phyloP scores from a whole-genome alignment of 30 jellyfish, hydroid and myxozoan genomes.

The Nemopilema nomurai region DNA sequence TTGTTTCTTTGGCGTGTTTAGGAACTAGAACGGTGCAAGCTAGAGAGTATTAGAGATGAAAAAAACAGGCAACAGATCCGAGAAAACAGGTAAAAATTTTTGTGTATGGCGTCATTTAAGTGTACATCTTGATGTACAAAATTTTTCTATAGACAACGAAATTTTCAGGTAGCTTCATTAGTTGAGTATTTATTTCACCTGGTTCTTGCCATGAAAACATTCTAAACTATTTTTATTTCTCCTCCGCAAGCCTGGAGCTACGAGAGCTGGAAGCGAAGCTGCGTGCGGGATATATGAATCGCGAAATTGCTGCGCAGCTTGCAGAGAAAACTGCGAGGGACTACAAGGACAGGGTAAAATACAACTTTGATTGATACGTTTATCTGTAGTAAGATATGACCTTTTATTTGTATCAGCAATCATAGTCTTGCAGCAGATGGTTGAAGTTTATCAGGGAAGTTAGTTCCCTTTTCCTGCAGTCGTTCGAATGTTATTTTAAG shows the following conservation, averaged over 20 bases:
- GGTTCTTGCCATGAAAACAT: too few species aligned
- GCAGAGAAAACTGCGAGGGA: constrained; percentile 82
- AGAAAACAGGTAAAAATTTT: constrained; percentile 80
- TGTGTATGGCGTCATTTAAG: too few species aligned
- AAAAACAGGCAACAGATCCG: constrained; percentile 79
- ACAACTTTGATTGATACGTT: too few species aligned
- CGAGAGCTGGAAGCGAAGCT: constrained; percentile 93
- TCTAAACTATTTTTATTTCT: too few species aligned
- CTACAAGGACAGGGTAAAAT: constrained; percentile 38
- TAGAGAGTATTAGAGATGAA: constrained; percentile 78
- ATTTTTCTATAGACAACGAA: not conserved
- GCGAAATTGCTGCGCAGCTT: constrained; percentile 90
- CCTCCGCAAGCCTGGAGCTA: constrained; percentile 66
- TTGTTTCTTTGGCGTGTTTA: too few species aligned
- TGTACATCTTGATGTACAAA: not conserved
- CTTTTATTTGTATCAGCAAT: too few species aligned
- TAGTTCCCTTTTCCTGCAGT: not conserved
- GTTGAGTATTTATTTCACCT: too few species aligned
- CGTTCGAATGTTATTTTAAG: not conserved
- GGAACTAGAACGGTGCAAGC: constrained; percentile 80
- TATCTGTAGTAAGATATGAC: too few species aligned
- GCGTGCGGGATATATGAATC: constrained; percentile 97
- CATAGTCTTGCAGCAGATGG: too few species aligned
- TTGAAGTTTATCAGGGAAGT: too few species aligned
- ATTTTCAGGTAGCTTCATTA: too few species aligned